Base-by-base conservation (phyloP, 2,888 invertebrate species). In the Caradrina clavipalpis region DNA sequence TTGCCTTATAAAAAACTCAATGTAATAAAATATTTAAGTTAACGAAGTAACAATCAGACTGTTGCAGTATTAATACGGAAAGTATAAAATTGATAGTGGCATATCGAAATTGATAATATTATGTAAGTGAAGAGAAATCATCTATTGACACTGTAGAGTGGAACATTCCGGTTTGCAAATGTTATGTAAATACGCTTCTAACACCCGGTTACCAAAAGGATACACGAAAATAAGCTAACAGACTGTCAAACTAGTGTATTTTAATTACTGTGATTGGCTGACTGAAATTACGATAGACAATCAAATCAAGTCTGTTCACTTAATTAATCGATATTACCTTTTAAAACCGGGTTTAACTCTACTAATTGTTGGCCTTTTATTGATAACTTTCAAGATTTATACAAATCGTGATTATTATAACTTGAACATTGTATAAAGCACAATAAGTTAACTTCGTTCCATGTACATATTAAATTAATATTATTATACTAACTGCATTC, bases 1-100 rank as follows among this genome's bases (percentile, higher is more conserved):
- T 87, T 89, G 91, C 93, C 93, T 93, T 93, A 92, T n/a, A 88
- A 86, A 87, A 88, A 87, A 87, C 73, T 81, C 69, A 87, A 85
- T 82, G 81, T 81, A 86, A 88, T 78, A 84, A 76, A 82, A 76
- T 73, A 76, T 83, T 69, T 83, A 76, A 74, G 78, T 70, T 82
- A 82, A 82, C 69, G 54, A 82, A 84, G 88, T 86, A 88, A 90
- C 85, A 69, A 85, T 88, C 85, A 87, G 90, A 94, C 91, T 91
- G 91, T 91, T 88, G 90, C 94, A 95, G 95, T 95, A 95, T 95
- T 94, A 94, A 89, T 88, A 86, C 76, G 78, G 84, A 86, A 86
- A 87, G 83, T 89, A 86, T 91, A 86, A 89, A 88, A 85, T 86
- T 85, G 78, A 83, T 90, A 87, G 90, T 90, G 88, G 90, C 91